Conservation (phyloP, 2,888 invertebrate species). For the Hyposoter dolosus region DNA sequence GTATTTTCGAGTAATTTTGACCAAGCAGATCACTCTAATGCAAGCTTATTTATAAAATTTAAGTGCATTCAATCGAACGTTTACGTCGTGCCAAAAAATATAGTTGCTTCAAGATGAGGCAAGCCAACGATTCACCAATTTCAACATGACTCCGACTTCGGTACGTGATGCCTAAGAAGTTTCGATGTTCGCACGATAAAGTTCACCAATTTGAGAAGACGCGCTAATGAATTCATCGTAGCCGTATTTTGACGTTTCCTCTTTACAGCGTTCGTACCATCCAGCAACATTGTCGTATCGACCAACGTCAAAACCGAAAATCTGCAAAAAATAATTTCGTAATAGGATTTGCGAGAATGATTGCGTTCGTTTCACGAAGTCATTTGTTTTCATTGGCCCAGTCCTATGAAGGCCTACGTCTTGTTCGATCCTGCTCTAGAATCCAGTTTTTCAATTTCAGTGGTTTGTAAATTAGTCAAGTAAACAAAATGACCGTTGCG, state of each 20-base stretch:
- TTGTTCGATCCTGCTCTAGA: neutral
- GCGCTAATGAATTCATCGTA: conserved; percentile 86
- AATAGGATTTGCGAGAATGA: neutral
- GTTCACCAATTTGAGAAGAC: conserved; percentile 74
- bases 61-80: neutral
- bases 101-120: neutral
- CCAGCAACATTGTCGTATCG: conserved; percentile 87
- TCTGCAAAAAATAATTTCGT: conserved; percentile 82
- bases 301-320: conserved; percentile 86
- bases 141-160: neutral
- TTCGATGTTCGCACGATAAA: conserved; percentile 75
- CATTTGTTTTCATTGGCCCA: neutral
- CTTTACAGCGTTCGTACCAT: conserved; percentile 90
- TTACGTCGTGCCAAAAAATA: neutral
- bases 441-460: neutral
- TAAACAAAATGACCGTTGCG: neutral
- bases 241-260: conserved; percentile 88
- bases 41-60: neutral
- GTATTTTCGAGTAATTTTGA: neutral
- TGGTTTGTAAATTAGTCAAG: neutral
- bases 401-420: neutral
- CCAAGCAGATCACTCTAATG: too few relatives aligned
- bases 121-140: neutral
- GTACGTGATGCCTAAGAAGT: conserved; percentile 28
- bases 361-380: neutral